Conservation (phyloP, 2,113 vertebrate genomes). For the Gadus macrocephalus region DNA sequence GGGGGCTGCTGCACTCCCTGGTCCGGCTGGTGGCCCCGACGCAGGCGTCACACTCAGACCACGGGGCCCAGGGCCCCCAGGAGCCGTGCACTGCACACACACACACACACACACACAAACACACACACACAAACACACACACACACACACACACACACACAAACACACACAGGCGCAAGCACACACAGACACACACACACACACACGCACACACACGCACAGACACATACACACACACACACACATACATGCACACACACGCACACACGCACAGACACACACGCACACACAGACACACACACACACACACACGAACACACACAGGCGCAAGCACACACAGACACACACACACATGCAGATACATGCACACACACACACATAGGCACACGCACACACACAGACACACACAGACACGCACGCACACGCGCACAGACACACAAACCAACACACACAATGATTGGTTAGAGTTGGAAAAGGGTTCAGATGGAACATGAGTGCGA, state of each 20-base stretch:
- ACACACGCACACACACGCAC: slow-evolving; percentile 31
- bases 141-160: slow-evolving; percentile 22
- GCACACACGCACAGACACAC: slow-evolving; percentile 28
- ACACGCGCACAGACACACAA: slow-evolving; percentile 48
- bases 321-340: slow-evolving; percentile 54
- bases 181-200: slow-evolving; percentile 50
- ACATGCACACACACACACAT: slow-evolving; percentile 44
- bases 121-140: slow-evolving; percentile 52
- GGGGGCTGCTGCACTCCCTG: slow-evolving; percentile 74
- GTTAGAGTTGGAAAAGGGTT: too few species aligned
- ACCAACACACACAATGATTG: background rate
- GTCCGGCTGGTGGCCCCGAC: slow-evolving; percentile 66
- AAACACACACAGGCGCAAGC: slow-evolving; percentile 37
- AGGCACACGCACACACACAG: slow-evolving; percentile 35
- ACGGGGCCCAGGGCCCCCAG: slow-evolving; percentile 78
- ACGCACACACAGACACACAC: background rate
- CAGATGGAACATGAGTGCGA: too few species aligned
- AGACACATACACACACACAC: background rate
- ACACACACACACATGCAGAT: slow-evolving; percentile 47
- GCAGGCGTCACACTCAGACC: slow-evolving; percentile 77
- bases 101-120: slow-evolving; percentile 49
- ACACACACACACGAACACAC: slow-evolving; percentile 46
- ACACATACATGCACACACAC: slow-evolving; percentile 47
- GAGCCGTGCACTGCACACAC: slow-evolving; percentile 71
- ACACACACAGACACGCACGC: slow-evolving; percentile 26